phyloP scores from a whole-genome alignment of 1,140 invertebrate species.

The Heliconius eleuchia region DNA sequence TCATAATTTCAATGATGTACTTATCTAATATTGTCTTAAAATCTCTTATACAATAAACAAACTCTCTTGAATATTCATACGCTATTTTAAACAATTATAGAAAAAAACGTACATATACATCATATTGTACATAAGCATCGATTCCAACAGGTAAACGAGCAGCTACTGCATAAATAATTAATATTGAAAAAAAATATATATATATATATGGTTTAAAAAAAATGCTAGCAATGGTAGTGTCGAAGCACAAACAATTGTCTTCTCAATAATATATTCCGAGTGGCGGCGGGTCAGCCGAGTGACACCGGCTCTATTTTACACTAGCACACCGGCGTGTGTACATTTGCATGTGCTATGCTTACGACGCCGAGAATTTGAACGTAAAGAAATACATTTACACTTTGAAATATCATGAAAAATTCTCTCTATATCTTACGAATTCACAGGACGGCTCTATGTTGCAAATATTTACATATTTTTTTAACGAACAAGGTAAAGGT shows the following conservation, averaged over 20 bases:
- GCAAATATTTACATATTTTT: too few relatives aligned
- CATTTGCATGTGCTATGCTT: slow-evolving; percentile 27
- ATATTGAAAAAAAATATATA: slow-evolving; percentile 10
- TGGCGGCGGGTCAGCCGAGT: slow-evolving; percentile 53
- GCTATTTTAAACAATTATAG: background rate
- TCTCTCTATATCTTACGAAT: background rate
- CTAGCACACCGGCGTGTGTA: slow-evolving; percentile 42
- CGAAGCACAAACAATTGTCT: slow-evolving; percentile 48
- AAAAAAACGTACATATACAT: background rate
- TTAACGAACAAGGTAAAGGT: background rate
- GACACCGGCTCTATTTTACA: slow-evolving; percentile 46
- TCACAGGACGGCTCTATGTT: background rate
- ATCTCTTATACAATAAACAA: background rate
- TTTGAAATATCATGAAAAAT: slow-evolving; percentile 23
- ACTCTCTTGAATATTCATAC: background rate
- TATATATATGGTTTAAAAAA: background rate
- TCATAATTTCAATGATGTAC: background rate
- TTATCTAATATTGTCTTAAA: too few relatives aligned
- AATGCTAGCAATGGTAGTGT: slow-evolving; percentile 15
- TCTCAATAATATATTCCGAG: slow-evolving; percentile 61
- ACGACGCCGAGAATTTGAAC: slow-evolving; percentile 13
- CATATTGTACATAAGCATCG: background rate
- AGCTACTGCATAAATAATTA: slow-evolving; percentile 13
- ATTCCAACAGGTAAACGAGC: background rate
- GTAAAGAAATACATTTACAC: background rate